Evolutionary conservation across 2,797 vertebrate genomes (phyloP).

Genomic region (Oreochromis grahami): DNA sequence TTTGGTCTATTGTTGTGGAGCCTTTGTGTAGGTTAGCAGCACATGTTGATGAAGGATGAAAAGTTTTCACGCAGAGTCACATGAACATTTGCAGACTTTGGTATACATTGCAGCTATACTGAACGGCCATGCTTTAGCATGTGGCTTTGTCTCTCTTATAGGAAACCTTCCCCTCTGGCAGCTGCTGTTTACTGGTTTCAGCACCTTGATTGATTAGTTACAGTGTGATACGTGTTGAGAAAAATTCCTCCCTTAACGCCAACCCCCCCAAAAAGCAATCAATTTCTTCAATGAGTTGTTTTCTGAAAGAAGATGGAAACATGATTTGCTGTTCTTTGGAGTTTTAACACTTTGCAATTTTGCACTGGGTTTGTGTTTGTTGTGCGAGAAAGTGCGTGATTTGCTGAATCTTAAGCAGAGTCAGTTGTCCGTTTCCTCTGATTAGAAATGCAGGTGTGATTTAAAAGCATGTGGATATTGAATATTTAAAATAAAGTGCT

Average conservation of each 20-base stretch:
- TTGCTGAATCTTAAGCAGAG: background rate
- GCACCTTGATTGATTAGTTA: constrained; percentile 13
- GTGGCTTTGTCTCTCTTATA: background rate
- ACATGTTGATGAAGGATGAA: background rate
- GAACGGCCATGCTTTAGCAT: background rate
- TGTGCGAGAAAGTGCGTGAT: constrained; percentile 5
- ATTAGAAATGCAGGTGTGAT: background rate
- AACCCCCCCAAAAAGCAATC: background rate
- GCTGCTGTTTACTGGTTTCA: constrained; percentile 17
- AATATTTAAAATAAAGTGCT: background rate
- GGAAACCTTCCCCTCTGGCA: background rate
- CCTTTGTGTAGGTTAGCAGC: background rate
- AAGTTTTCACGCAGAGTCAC: constrained; percentile 17
- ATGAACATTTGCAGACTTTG: constrained; percentile 35
- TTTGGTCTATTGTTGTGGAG: background rate
- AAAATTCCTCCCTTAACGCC: background rate
- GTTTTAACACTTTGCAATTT: constrained; percentile 18
- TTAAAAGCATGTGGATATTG: background rate
- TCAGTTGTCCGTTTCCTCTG: background rate
- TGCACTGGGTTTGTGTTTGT: background rate
- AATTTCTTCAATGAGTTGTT: background rate
- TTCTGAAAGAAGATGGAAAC: background rate
- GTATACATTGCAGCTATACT: constrained; percentile 12
- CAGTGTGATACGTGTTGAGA: background rate
- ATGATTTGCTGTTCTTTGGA: background rate